phyloP scores from a whole-genome alignment of 2,888 invertebrate genomes.

The Baccha elongata region DNA sequence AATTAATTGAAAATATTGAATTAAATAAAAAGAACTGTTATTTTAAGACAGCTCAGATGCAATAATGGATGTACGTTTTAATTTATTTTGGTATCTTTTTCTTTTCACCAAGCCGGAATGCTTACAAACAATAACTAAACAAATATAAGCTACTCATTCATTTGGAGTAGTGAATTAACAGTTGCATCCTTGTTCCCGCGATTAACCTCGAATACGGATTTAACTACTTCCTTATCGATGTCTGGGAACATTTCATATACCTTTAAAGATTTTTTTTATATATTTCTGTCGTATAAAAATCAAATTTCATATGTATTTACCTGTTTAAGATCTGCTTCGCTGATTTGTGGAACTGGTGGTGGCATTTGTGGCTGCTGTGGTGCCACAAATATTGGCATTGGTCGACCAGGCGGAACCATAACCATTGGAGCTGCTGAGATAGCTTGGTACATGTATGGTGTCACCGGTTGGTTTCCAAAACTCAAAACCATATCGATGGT shows the following conservation, averaged over 20 bases:
- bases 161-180: slow-evolving; percentile 94
- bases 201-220: slow-evolving; percentile 94
- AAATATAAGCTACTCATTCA: slow-evolving; percentile 85
- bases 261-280: slow-evolving; percentile 83
- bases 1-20: slow-evolving; percentile 58
- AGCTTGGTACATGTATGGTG: slow-evolving; percentile 82
- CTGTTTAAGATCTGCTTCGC: slow-evolving; percentile 86
- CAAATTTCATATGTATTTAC: too few relatives aligned
- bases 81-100: slow-evolving; percentile 50
- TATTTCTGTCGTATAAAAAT: background rate
- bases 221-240: slow-evolving; percentile 95
- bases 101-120: slow-evolving; percentile 53
- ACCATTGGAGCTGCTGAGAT: slow-evolving; percentile 86
- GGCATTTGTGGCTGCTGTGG: slow-evolving; percentile 79
- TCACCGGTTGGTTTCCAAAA: slow-evolving; percentile 84
- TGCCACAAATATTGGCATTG: slow-evolving; percentile 79
- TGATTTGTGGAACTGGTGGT: slow-evolving; percentile 80
- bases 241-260: slow-evolving; percentile 98
- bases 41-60: slow-evolving; percentile 20
- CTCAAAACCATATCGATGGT: slow-evolving; percentile 95
- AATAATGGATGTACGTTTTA: slow-evolving; percentile 13
- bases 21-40: slow-evolving; percentile 58
- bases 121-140: slow-evolving; percentile 28
- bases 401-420: slow-evolving; percentile 85
- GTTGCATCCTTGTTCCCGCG: slow-evolving; percentile 94